phyloP scores from a whole-genome alignment of 2,888 invertebrate genomes.

The Linnaemya tessellans region DNA sequence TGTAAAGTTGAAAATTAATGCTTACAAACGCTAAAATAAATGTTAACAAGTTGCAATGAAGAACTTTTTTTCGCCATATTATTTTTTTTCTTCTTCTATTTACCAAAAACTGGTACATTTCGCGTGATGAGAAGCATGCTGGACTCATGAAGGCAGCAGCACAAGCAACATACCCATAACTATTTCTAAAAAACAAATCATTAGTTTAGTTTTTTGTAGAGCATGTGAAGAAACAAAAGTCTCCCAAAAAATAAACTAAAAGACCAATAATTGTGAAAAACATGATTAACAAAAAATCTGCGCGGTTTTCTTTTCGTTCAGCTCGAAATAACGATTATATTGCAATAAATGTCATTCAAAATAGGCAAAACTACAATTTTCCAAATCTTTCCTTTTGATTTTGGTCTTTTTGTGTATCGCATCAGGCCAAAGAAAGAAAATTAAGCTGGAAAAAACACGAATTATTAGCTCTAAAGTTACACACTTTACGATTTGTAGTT shows the following conservation, averaged over 20 bases:
- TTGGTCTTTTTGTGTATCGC: slow-evolving; percentile 14
- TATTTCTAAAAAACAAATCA: slow-evolving; percentile 67
- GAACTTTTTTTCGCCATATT: slow-evolving; percentile 24
- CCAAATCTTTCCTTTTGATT: slow-evolving; percentile 43
- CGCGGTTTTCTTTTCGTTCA: slow-evolving; percentile 37
- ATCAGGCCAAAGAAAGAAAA: slow-evolving; percentile 5
- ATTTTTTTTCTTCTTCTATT: neutral
- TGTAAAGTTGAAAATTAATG: slow-evolving; percentile 73
- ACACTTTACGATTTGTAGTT: slow-evolving; percentile 65
- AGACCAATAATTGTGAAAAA: slow-evolving; percentile 16
- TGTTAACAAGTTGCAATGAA: slow-evolving; percentile 72
- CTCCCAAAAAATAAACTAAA: slow-evolving; percentile 7
- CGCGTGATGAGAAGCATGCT: slow-evolving; percentile 63
- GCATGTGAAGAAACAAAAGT: slow-evolving; percentile 61
- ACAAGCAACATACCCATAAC: slow-evolving; percentile 38
- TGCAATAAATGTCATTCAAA: slow-evolving; percentile 71
- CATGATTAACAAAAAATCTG: slow-evolving; percentile 52
- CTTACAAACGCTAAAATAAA: slow-evolving; percentile 73
- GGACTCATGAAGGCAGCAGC: slow-evolving; percentile 45
- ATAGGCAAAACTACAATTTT: slow-evolving; percentile 59
- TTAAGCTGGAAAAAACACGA: neutral
- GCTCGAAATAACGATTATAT: slow-evolving; percentile 65
- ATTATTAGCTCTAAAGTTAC: slow-evolving; percentile 65
- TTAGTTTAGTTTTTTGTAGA: slow-evolving; percentile 62
- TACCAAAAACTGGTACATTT: slow-evolving; percentile 59